phyloP scores from a whole-genome alignment of 2,888 invertebrate species.

The Zootermopsis nevadensis region DNA sequence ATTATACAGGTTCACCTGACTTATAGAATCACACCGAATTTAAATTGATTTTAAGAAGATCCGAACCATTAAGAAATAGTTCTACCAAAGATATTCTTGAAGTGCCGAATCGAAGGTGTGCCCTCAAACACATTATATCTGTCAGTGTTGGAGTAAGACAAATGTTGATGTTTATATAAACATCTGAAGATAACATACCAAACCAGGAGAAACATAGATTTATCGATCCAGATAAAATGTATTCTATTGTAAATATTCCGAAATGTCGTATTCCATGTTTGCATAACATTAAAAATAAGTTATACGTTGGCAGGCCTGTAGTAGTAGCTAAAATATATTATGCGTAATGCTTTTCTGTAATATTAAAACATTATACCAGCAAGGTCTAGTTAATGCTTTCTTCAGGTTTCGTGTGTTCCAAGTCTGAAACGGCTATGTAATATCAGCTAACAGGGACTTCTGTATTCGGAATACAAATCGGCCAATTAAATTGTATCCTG shows the following conservation, averaged over 20 bases:
- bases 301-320: background rate
- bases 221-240: background rate
- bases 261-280: background rate
- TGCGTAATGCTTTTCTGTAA: background rate
- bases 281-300: background rate
- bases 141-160: background rate
- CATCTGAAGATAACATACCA: background rate
- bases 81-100: background rate
- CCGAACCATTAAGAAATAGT: background rate
- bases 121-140: too few relatives aligned
- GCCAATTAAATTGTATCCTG: constrained; percentile 20
- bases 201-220: background rate
- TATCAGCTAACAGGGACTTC: background rate
- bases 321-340: background rate
- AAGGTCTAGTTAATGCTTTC: background rate
- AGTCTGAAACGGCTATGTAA: background rate
- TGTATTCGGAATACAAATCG: constrained; percentile 26
- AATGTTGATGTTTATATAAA: background rate
- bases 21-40: too few relatives aligned
- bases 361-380: background rate
- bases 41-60: background rate
- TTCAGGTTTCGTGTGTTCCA: background rate
- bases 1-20: too few relatives aligned
- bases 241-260: background rate
- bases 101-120: too few relatives aligned